Evolutionary conservation across 2,888 invertebrate genomes (phyloP).

Genomic region (Neria commutata): DNA sequence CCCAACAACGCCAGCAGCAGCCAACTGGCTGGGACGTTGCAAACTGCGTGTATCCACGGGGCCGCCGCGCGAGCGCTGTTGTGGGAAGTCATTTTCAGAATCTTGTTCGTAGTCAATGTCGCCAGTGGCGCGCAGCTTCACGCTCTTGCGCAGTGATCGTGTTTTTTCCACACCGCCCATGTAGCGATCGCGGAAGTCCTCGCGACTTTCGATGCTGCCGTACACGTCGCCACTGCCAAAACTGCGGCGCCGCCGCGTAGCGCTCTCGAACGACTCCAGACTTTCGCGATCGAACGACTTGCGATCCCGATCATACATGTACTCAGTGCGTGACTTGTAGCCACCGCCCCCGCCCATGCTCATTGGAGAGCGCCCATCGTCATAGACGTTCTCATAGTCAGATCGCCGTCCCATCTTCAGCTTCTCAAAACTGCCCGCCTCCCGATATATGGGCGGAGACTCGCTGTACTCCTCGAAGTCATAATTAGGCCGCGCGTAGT

Average conservation of each 20-base stretch:
- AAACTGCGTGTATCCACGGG: constrained; percentile 52
- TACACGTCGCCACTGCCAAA: constrained; percentile 62
- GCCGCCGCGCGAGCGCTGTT: constrained; percentile 26
- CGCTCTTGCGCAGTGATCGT: constrained; percentile 56
- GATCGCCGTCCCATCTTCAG: constrained; percentile 41
- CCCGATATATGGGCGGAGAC: constrained; percentile 32
- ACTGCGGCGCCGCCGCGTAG: constrained; percentile 55
- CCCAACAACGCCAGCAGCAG: constrained; percentile 35
- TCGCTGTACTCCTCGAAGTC: constrained; percentile 51
- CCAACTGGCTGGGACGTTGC: constrained; percentile 54
- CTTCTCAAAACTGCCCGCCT: constrained; percentile 34
- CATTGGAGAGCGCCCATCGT: constrained; percentile 50
- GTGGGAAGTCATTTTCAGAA: constrained; percentile 62
- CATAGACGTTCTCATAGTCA: constrained; percentile 59
- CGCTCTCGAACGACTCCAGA: constrained; percentile 60
- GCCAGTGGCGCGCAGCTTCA: constrained; percentile 53
- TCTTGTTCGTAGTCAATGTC: constrained; percentile 65
- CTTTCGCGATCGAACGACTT: constrained; percentile 62
- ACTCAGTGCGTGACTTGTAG: constrained; percentile 49
- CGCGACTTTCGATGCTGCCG: constrained; percentile 60
- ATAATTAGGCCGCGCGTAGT: constrained; percentile 59
- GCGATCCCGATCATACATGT: constrained; percentile 59
- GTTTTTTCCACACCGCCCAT: constrained; percentile 53
- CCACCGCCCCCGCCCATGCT: no score
- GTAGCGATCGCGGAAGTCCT: constrained; percentile 60